These are phyloP conservation scores for Trachelipus rathkii DNA, from an alignment of 1,140 invertebrate species.

Conservation along the genomic window DNA sequence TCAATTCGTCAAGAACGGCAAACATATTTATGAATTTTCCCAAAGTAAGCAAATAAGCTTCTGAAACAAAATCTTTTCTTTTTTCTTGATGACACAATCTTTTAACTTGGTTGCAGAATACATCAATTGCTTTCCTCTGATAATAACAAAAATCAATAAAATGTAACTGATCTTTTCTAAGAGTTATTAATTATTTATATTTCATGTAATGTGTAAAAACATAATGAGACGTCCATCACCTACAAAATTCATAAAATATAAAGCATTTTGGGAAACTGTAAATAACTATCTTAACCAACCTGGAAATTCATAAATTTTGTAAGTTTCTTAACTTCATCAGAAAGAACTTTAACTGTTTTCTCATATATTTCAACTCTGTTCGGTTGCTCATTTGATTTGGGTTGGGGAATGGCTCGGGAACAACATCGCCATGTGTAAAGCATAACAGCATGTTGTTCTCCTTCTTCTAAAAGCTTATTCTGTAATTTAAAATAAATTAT, in stretches of 20 bases:
- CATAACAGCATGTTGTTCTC: conserved; percentile 95
- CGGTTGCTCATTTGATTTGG: conserved; percentile 97
- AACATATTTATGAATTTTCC: conserved; percentile 99
- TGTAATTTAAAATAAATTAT: conserved; percentile 50
- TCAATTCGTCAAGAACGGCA: conserved; percentile 95
- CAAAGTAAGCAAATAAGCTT: conserved; percentile 95
- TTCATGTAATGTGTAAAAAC: too few species aligned
- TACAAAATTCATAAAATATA: not conserved
- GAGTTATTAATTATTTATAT: too few species aligned
- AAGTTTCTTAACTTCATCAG: conserved; percentile 94
- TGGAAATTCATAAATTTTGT: conserved; percentile 98
- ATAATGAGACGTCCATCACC: too few species aligned
- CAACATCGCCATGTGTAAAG: conserved; percentile 99
- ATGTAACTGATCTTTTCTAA: too few species aligned
- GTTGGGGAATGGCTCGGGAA: conserved; percentile 94
- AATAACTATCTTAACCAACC: conserved; percentile 54
- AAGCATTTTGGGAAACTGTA: not conserved
- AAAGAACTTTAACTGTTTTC: conserved; percentile 93
- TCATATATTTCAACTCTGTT: conserved; percentile 98
- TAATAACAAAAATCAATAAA: conserved; percentile 31
- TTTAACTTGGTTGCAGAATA: conserved; percentile 93
- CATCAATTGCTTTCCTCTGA: conserved; percentile 89
- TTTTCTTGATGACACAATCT: conserved; percentile 94
- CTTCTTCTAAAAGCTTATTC: conserved; percentile 97
- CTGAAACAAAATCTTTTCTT: conserved; percentile 96